Conservation (phyloP, 1,140 invertebrate genomes). For the Tetragnatha versicolor region DNA sequence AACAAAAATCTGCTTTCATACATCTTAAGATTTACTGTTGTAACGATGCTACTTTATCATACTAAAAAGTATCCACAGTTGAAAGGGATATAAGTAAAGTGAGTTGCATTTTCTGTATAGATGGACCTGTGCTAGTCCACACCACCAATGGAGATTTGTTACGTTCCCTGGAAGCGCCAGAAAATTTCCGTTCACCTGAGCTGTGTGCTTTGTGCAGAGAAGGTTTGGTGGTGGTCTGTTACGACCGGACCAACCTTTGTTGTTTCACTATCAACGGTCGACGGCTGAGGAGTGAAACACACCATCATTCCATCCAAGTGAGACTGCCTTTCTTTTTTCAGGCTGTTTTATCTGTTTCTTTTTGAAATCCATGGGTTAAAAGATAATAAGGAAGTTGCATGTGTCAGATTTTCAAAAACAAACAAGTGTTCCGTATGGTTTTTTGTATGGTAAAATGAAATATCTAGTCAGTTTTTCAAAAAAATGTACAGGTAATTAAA, state of each 20-base stretch:
- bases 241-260: conserved; percentile 88
- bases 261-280: conserved; percentile 93
- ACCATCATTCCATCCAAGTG: conserved; percentile 95
- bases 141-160: conserved; percentile 98
- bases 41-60: neutral
- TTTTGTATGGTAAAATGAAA: no score
- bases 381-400: no score
- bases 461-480: no score
- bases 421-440: no score
- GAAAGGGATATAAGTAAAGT: neutral
- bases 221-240: conserved; percentile 94
- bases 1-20: neutral
- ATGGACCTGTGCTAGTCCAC: conserved; percentile 94
- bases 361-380: no score
- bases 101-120: conserved; percentile 66
- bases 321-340: conserved; percentile 49
- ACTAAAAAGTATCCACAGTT: neutral
- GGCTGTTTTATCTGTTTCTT: neutral
- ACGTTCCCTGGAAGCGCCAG: conserved; percentile 83
- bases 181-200: conserved; percentile 80
- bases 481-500: no score
- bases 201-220: conserved; percentile 93
- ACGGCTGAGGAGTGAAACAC: conserved; percentile 82
- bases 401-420: no score
- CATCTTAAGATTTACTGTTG: neutral